Conservation (phyloP, 2,888 invertebrate species). For the Ectropis crepuscularia region DNA sequence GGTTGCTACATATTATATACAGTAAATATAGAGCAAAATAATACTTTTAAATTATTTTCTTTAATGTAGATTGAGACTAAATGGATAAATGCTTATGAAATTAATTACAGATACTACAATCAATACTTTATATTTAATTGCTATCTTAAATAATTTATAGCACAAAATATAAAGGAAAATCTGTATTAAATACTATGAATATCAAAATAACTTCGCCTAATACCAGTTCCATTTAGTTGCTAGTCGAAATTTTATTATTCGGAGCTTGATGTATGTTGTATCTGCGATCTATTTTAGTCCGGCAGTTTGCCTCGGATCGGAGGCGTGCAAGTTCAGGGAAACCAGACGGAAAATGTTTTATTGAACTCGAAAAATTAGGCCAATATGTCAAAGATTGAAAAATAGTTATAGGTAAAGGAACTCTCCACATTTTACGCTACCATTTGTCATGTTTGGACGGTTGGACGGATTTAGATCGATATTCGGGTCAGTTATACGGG, state of each 20-base stretch:
- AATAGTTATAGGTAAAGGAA: slow-evolving; percentile 40
- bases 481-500: slow-evolving; percentile 58
- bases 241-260: slow-evolving; percentile 46
- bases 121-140: too few relatives aligned
- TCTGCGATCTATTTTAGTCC: slow-evolving; percentile 61
- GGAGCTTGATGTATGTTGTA: slow-evolving; percentile 56
- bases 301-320: slow-evolving; percentile 53
- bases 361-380: slow-evolving; percentile 67
- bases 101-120: too few relatives aligned
- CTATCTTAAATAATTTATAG: too few relatives aligned
- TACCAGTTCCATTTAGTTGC: slow-evolving; percentile 23
- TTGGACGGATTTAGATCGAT: slow-evolving; percentile 46
- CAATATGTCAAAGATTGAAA: slow-evolving; percentile 59
- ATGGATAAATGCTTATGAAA: too few relatives aligned
- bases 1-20: neutral
- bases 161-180: too few relatives aligned
- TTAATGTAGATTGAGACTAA: too few relatives aligned
- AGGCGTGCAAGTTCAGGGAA: slow-evolving; percentile 79
- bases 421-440: slow-evolving; percentile 44
- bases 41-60: too few relatives aligned
- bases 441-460: slow-evolving; percentile 32
- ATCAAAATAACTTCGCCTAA: slow-evolving; percentile 7
- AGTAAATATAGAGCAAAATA: too few relatives aligned
- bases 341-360: slow-evolving; percentile 71
- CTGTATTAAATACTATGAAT: neutral